phyloP scores from a whole-genome alignment of 2,888 invertebrate genomes.

The Cremastinae sp. region DNA sequence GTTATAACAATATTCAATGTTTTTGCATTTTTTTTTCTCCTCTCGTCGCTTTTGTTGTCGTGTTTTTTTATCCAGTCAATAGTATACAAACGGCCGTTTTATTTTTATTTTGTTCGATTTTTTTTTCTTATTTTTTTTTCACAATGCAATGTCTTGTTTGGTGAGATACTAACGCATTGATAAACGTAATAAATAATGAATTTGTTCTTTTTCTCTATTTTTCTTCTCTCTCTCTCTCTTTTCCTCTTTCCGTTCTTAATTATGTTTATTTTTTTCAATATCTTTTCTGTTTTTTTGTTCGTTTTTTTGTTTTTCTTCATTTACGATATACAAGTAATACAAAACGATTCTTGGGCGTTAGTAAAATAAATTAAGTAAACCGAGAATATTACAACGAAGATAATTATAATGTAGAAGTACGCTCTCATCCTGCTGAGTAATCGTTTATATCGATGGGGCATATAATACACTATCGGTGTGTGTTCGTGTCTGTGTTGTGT shows the following conservation, averaged over 20 bases:
- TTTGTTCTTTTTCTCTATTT: constrained; percentile 56
- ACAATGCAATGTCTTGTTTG: constrained; percentile 49
- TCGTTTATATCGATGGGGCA: constrained; percentile 62
- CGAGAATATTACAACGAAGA: constrained; percentile 69
- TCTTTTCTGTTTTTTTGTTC: constrained; percentile 21
- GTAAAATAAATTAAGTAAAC: constrained; percentile 78
- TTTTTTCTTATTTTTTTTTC: constrained; percentile 38
- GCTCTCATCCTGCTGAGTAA: constrained; percentile 53
- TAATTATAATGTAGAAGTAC: constrained; percentile 56
- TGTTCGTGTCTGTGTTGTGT: constrained; percentile 47
- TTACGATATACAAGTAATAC: constrained; percentile 68
- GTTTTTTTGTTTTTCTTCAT: constrained; percentile 35
- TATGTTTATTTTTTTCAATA: no score
- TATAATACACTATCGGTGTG: constrained; percentile 73
- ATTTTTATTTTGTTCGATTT: constrained; percentile 59
- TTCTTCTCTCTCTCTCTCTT: constrained; percentile 20
- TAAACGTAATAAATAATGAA: constrained; percentile 68
- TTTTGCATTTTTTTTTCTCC: constrained; percentile 51
- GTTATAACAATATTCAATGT: constrained; percentile 74
- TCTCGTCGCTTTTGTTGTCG: constrained; percentile 38
- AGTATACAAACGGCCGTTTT: constrained; percentile 74
- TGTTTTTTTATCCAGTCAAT: constrained; percentile 70
- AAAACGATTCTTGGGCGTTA: constrained; percentile 72
- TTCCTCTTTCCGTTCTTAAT: no score
- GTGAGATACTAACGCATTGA: constrained; percentile 73